Conservation (phyloP, 2,797 vertebrate species). For the Rhabdophis nuchalis region DNA sequence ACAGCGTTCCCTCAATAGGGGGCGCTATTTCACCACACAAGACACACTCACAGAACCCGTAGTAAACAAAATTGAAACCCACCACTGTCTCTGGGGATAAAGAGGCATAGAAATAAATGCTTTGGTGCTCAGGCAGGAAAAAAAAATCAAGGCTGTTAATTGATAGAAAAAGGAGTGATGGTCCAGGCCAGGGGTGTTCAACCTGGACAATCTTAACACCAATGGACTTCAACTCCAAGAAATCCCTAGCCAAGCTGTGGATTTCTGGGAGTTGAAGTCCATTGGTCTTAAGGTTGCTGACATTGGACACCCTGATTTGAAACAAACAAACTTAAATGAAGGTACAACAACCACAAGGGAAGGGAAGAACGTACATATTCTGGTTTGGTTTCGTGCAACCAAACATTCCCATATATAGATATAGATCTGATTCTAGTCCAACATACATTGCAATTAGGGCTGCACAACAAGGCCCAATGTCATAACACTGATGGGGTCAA, state of each 20-base stretch:
- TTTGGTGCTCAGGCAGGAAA: not conserved
- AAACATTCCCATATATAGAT: not conserved
- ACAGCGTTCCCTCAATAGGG: no score
- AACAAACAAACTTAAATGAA: not conserved
- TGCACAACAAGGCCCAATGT: not conserved
- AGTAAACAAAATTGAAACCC: no score
- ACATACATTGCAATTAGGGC: not conserved
- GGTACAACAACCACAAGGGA: not conserved
- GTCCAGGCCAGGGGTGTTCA: not conserved
- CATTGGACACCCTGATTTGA: not conserved
- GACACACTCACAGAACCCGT: no score
- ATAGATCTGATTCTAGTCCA: not conserved
- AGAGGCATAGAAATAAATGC: not conserved
- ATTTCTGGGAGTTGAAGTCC: not conserved
- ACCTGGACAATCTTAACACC: not conserved
- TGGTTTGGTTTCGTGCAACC: not conserved
- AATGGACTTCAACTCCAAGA: not conserved
- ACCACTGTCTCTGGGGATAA: not conserved
- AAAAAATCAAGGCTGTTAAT: not conserved
- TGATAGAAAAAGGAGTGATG: not conserved
- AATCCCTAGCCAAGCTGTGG: not conserved
- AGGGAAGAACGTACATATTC: not conserved
- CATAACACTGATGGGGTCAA: not conserved
- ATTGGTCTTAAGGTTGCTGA: not conserved
- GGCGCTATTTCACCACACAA: no score